Conservation (phyloP, 2,888 invertebrate genomes). For the Aelia acuminata region DNA sequence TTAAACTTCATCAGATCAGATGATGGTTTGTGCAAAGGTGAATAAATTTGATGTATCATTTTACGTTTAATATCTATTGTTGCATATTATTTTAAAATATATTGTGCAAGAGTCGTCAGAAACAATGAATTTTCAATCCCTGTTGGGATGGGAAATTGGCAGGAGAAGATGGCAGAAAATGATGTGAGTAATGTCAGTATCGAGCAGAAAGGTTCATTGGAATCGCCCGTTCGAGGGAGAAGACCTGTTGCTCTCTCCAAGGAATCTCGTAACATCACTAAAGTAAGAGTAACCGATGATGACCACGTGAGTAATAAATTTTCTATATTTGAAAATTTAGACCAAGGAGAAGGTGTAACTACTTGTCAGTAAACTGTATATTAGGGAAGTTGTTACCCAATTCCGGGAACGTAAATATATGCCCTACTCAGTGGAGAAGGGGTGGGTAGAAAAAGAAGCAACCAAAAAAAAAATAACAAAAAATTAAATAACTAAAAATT, state of each 20-base stretch:
- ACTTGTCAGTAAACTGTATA: background rate
- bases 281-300: background rate
- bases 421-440: too few relatives aligned
- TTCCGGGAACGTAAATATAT: too few relatives aligned
- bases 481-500: too few relatives aligned
- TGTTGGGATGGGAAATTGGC: background rate
- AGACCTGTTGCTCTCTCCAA: background rate
- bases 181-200: background rate
- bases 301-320: background rate
- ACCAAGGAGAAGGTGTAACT: background rate
- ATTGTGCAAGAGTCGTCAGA: background rate
- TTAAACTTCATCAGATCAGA: background rate
- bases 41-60: background rate
- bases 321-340: background rate
- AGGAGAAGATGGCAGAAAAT: background rate
- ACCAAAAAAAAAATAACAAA: too few relatives aligned
- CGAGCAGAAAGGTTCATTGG: background rate
- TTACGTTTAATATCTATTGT: background rate
- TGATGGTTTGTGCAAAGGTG: background rate
- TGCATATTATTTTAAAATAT: background rate
- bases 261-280: background rate
- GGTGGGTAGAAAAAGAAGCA: too few relatives aligned
- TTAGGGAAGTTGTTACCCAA: too few relatives aligned
- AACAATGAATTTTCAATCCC: slow-evolving; percentile 5
- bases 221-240: background rate